Evolutionary conservation across 2,888 invertebrate species (phyloP).

Genomic region (Onchidella celtica): DNA sequence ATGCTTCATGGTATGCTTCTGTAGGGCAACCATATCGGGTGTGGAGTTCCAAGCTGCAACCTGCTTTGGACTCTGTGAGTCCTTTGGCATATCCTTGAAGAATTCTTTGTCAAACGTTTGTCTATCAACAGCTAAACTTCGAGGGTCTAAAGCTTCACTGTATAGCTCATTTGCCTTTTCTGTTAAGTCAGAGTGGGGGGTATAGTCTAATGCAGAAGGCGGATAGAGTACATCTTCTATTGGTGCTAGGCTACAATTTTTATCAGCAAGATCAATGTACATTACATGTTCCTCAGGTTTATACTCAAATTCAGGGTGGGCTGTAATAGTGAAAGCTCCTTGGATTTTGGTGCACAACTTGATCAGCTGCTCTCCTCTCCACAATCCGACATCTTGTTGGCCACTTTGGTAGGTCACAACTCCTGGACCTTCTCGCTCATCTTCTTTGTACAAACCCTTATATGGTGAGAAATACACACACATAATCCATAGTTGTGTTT

Average conservation of each 20-base stretch:
- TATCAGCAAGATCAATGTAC: slow-evolving; percentile 59
- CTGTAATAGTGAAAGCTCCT: slow-evolving; percentile 73
- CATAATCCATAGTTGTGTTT: too few species aligned
- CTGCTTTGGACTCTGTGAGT: slow-evolving; percentile 38
- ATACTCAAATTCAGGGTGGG: slow-evolving; percentile 75
- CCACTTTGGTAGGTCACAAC: slow-evolving; percentile 76
- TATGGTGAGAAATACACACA: slow-evolving; percentile 37
- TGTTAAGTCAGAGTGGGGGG: slow-evolving; percentile 56
- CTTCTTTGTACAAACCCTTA: slow-evolving; percentile 78
- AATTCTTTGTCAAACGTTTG: slow-evolving; percentile 74
- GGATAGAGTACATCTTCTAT: slow-evolving; percentile 50
- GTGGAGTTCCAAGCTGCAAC: slow-evolving; percentile 74
- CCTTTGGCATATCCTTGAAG: slow-evolving; percentile 57
- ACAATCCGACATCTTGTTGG: slow-evolving; percentile 78
- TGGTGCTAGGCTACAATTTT: slow-evolving; percentile 24
- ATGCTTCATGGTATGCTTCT: slow-evolving; percentile 74
- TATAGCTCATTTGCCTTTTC: slow-evolving; percentile 67
- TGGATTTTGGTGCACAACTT: slow-evolving; percentile 69
- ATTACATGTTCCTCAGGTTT: slow-evolving; percentile 65
- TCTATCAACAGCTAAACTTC: slow-evolving; percentile 75
- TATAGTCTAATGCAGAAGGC: slow-evolving; percentile 56
- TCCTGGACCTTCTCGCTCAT: slow-evolving; percentile 78
- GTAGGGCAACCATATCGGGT: slow-evolving; percentile 71
- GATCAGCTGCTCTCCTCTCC: slow-evolving; percentile 76
- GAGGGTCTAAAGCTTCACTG: slow-evolving; percentile 69